Evolutionary conservation across 2,113 vertebrate species (phyloP).

Genomic region (Vidua macroura): DNA sequence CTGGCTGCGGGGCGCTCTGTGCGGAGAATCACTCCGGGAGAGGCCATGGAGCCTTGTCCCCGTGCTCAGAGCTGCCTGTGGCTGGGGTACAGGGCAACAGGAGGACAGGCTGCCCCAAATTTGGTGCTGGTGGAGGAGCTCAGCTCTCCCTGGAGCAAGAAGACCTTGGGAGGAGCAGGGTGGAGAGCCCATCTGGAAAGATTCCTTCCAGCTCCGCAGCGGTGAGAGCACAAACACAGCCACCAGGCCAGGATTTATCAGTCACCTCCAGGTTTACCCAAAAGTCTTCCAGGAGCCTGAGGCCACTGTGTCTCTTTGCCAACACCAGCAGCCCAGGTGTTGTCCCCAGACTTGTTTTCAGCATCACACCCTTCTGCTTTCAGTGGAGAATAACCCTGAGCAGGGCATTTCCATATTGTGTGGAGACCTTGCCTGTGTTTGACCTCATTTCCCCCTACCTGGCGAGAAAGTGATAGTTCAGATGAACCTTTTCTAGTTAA

Average conservation of each 20-base stretch:
- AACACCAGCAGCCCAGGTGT: rapidly evolving
- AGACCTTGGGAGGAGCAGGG: not conserved
- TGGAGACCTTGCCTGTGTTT: not conserved
- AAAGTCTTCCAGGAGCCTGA: not conserved
- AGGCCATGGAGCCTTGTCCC: not conserved
- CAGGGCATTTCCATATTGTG: not conserved
- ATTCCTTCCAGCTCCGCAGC: not conserved
- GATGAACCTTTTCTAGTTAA: not conserved
- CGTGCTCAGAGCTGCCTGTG: not conserved
- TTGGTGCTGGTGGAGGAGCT: not conserved
- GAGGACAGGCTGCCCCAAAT: not conserved
- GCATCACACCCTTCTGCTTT: not conserved
- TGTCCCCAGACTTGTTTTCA: not conserved
- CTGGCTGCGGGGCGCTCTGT: constrained; percentile 1
- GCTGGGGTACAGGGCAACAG: not conserved
- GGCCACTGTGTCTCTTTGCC: rapidly evolving
- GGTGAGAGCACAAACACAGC: rapidly evolving
- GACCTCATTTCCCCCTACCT: not conserved
- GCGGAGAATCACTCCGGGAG: not conserved
- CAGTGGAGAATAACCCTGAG: not conserved
- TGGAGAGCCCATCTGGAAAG: not conserved
- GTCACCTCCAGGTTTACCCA: not conserved
- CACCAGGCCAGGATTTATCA: not conserved
- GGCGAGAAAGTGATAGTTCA: not conserved
- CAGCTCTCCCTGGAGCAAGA: not conserved